A percentile compares a stretch with the other conserved stretches of the same genome.
These are phyloP conservation scores for Andrena bicolor DNA, from an alignment of 2,888 invertebrate species.

Conservation along the genomic window DNA sequence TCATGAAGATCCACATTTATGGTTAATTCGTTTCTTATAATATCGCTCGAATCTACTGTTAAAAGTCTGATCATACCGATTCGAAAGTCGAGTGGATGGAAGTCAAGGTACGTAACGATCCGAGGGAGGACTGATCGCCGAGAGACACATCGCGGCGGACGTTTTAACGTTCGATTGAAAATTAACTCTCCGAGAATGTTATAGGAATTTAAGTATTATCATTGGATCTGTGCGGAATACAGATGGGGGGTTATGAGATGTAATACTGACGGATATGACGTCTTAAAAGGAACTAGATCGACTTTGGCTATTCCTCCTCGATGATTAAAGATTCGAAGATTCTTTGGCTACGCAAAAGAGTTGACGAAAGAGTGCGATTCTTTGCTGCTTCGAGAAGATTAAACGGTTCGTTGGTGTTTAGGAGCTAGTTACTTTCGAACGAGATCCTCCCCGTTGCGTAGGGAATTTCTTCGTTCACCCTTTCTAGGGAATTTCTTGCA, in stretches of 20 bases:
- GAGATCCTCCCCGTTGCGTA: too few relatives aligned
- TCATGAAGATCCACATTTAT: conserved; percentile 53
- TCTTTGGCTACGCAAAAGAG: too few relatives aligned
- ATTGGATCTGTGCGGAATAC: conserved; percentile 26
- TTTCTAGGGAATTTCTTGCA: neutral
- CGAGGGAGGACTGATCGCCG: neutral
- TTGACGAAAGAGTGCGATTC: neutral
- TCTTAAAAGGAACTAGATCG: neutral
- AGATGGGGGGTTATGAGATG: conserved; percentile 3
- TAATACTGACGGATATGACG: conserved; percentile 19
- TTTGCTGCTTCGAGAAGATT: neutral
- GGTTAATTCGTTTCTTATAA: conserved; percentile 36
- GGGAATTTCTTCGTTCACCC: neutral
- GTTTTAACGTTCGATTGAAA: conserved; percentile 16
- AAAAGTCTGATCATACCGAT: neutral
- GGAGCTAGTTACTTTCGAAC: conserved; percentile 1
- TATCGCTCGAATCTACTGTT: neutral
- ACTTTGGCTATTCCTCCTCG: too few relatives aligned
- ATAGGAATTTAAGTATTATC: conserved; percentile 41
- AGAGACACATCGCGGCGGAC: neutral
- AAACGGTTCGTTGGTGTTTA: neutral
- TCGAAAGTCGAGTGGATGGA: neutral
- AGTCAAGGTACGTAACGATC: conserved; percentile 10
- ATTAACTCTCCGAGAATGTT: conserved; percentile 33
- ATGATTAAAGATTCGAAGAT: too few relatives aligned